Base-by-base conservation (phyloP, 2,888 invertebrate genomes). In the Trichogramma evanescens region DNA sequence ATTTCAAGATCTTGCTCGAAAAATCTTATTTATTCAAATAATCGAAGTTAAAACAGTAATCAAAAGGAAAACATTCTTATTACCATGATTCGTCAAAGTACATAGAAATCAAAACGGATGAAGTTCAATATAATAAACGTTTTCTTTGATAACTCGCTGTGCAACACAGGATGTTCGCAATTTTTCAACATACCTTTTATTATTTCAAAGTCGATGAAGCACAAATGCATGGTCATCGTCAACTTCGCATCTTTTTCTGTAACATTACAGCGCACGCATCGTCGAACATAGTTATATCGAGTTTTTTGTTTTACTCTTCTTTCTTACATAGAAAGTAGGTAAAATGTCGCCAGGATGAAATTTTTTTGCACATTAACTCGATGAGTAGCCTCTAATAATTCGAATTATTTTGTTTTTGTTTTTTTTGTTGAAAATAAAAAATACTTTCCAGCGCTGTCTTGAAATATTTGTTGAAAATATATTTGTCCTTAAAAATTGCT, bases 141-240 rank as follows among this genome's bases (percentile, higher is more conserved):
- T 26, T 26, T 26, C 26, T 26, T 26, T 26, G 26, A 26, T 26
- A 26, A 26, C 26, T 26, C 26, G 26, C 3, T 26, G 26, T 26
- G 26, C 26, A 26, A 26, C 26, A 26, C 26, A 26, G 26, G 26
- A 26, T 26, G 26, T 26, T 26, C 26, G 26, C 26, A 26, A 26
- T 26, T 26, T 26, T 26, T 26, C 26, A 74, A 77, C 77, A 71
- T 77, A 77, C 77, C 77, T 77, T 77, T 66, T 69, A 70, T 69
- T 71, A 71, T 72, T 60, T 72, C 73, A 74, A 75, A 73, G 74
- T 72, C 72, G 71, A 71, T 70, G 69, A 70, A 71, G 67, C 74
- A 74, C 74, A 75, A 74, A 75, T 74, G 75, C 75, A 74, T 73
- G 73, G 71, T 68, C 66, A 70, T 73, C 71, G 71, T 72, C 70